These are phyloP conservation scores for Galerucella nymphaeae DNA, from an alignment of 2,888 invertebrate genomes.

Conservation along the genomic window DNA sequence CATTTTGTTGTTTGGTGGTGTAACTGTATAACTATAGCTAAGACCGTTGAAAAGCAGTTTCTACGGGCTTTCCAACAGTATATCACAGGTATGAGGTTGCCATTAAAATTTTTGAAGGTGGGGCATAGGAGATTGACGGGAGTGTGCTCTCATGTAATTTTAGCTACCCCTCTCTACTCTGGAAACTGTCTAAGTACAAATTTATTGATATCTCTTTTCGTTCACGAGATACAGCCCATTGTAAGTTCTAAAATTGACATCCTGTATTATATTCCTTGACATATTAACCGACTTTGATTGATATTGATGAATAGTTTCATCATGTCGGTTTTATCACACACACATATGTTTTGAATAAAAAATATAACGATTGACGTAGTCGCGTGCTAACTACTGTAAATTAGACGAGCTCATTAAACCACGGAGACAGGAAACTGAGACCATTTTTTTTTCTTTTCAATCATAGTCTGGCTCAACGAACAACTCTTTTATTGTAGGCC, in stretches of 20 bases:
- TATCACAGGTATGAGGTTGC: too few relatives aligned
- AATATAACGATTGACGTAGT: neutral
- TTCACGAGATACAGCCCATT: too few relatives aligned
- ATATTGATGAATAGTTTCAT: constrained; percentile 2
- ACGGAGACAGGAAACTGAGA: constrained; percentile 11
- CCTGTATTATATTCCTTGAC: neutral
- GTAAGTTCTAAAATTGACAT: neutral
- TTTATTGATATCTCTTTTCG: too few relatives aligned
- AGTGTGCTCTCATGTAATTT: too few relatives aligned
- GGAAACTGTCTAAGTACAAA: too few relatives aligned
- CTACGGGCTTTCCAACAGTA: too few relatives aligned
- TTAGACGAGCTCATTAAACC: constrained; percentile 13
- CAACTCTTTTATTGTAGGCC: constrained; percentile 1
- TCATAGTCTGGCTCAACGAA: constrained; percentile 3
- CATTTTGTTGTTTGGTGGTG: too few relatives aligned
- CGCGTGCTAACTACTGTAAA: constrained; percentile 6
- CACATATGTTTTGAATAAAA: constrained; percentile 2
- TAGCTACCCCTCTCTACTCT: too few relatives aligned
- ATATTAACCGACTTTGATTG: neutral
- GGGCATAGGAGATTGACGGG: too few relatives aligned
- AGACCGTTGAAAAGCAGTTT: too few relatives aligned
- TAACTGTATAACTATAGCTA: too few relatives aligned
- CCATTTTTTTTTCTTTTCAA: neutral
- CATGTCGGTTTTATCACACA: neutral
- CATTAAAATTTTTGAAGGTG: too few relatives aligned